Percentiles rank a stretch among this genome's conserved stretches.
These are phyloP conservation scores for Ommatoiulus sabulosus DNA, from an alignment of 2,888 invertebrate genomes.

Conservation along the genomic window DNA sequence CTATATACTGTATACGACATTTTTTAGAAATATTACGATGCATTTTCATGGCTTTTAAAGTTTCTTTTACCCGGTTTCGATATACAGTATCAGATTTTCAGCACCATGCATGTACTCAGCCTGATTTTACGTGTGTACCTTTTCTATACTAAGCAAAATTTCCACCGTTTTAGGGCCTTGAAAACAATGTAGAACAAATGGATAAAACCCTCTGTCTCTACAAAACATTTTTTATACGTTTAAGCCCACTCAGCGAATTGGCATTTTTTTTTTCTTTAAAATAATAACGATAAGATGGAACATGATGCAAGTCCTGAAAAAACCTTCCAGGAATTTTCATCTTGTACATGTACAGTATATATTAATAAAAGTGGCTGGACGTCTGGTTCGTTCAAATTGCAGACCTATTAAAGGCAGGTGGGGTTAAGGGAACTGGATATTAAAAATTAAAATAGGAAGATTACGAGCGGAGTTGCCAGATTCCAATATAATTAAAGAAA, in stretches of 20 bases:
- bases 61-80: too few species aligned
- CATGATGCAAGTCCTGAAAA: not conserved
- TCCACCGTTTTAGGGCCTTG: not conserved
- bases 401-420: constrained; percentile 32
- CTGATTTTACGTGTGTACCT: not conserved
- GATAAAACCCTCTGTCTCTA: not conserved
- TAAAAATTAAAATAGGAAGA: constrained; percentile 22
- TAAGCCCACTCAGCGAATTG: not conserved
- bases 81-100: too few species aligned
- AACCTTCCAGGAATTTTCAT: not conserved
- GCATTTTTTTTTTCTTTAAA: not conserved
- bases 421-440: constrained; percentile 42
- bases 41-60: not conserved
- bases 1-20: not conserved
- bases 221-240: not conserved
- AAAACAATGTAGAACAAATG: not conserved
- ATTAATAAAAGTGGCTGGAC: not conserved
- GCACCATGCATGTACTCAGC: too few species aligned
- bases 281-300: not conserved
- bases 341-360: not conserved
- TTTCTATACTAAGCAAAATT: not conserved
- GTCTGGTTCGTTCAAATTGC: constrained; percentile 25
- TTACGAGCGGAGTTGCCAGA: constrained; percentile 50
- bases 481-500: constrained; percentile 52
- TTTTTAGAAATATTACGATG: not conserved